phyloP scores from a whole-genome alignment of 2,797 vertebrate genomes.

The Naso thynnoides region DNA sequence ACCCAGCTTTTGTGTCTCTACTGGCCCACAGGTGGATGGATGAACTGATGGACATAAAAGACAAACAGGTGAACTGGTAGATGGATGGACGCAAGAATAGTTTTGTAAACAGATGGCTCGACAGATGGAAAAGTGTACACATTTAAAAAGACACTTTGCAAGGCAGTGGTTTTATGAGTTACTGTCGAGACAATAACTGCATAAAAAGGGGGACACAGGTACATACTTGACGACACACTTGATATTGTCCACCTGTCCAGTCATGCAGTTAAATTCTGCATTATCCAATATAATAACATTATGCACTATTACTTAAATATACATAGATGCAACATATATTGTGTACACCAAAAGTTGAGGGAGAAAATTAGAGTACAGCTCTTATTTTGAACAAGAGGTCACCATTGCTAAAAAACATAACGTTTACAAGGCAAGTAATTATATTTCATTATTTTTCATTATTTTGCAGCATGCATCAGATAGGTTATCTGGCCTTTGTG shows the following conservation, averaged over 20 bases:
- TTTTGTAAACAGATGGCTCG: background rate
- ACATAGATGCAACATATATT: background rate
- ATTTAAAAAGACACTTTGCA: background rate
- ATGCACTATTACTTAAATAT: background rate
- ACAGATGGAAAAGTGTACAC: background rate
- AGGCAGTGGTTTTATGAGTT: background rate
- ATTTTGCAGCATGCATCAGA: background rate
- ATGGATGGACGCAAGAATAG: slow-evolving; percentile 5
- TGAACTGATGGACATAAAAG: slow-evolving; percentile 19
- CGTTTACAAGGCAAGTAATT: background rate
- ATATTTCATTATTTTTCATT: background rate
- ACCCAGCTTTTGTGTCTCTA: slow-evolving; percentile 31
- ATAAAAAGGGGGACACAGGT: background rate
- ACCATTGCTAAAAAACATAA: background rate
- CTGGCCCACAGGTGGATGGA: slow-evolving; percentile 45
- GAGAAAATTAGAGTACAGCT: background rate
- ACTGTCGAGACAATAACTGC: background rate
- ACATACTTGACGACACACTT: background rate
- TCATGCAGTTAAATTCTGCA: background rate
- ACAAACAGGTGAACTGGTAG: slow-evolving; percentile 1
- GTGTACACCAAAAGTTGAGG: background rate
- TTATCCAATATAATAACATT: background rate
- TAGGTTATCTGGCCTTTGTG: background rate
- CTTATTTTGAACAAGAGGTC: background rate
- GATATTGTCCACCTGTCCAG: background rate